Evolutionary conservation across 2,888 invertebrate genomes (phyloP), one percentile per base, ranked within the genome.

Genomic region (Aporophyla lueneburgensis): DNA sequence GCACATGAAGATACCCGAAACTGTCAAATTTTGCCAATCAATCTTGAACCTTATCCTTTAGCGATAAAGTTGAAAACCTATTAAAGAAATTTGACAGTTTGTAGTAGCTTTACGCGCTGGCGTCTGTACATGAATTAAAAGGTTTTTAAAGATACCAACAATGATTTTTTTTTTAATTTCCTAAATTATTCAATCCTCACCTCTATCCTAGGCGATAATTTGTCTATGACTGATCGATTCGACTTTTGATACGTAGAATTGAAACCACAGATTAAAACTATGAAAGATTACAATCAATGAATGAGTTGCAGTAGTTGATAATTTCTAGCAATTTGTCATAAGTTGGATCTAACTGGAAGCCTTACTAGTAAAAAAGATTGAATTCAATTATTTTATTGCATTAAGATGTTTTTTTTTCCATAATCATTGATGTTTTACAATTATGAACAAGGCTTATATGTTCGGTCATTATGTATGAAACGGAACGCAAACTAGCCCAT

Each of bases 401-500:
- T 27, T 16, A 53, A 0, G 4, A 0, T 24, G 14, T 0, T 68
- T 19, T 16, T 69, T 61, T 54, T n/a, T 53, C 5, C 14, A 21
- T 4, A 51, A 24, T 40, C 4, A 0, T 40, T 5, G n/a, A 56
- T 56, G 9, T 33, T n/a, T 0, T n/a, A 51, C 33, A 33, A 33
- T 2, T 33, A 33, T 1, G 33, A 33, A 33, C 33, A 33, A 33
- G 33, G 33, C 33, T 2, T 33, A 33, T 33, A 33, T 33, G 33
- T 33, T 33, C 33, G 3, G 33, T 14, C 14, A 40, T 14, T 21
- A 49, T 19, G 19, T 33, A 0, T 70, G 62, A 62, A 86, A 86
- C 40, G 74, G 62, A 87, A 85, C 85, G 79, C 21, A 21, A 19
- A n/a, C 7, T 40, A 46, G n/a, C 14, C 66, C 0, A 19, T 40